Evolutionary conservation across 1,140 invertebrate genomes (phyloP), one percentile per base, ranked within the genome.

Genomic region (Lordiphosa clarofinis): DNA sequence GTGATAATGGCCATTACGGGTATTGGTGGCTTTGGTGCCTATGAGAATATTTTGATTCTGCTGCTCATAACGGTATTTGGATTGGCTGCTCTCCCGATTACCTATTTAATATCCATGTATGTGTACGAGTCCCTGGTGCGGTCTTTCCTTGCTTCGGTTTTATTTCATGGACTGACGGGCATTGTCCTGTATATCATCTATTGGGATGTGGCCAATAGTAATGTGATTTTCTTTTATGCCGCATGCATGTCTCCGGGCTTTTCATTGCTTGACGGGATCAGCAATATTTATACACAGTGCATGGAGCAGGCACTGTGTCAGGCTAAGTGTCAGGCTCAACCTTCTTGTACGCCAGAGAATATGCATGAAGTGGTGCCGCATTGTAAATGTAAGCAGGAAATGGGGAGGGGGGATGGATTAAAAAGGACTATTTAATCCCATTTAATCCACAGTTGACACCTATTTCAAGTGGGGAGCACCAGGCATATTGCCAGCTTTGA

Each of bases 161-260:
- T 75, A n/a, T 37, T 87, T 3, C 84, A 87, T n/a, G 24, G 57
- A n/a, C 4, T 67, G 0, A 76, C 72, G 4, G 84, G 84, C 1
- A 19, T 82, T 24, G 78, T 73, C 7, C 46, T 72, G 4, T 88
- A 69, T 24, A 59, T 86, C 10, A 24, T 78, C 12, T 88, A 79
- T 11, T 88, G 76, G 86, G 81, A 87, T 43, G 78, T 87, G 28
- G 67, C 87, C 21, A 71, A 71, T 24, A 81, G 62, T 52, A 86
- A 82, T 56, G 19, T 47, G 1, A 57, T 78, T 8, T 86, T 76
- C 43, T 86, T 65, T 19, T 82, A 81, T 38, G 47, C 67, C 2
- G 72, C 75, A 4, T 68, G 65, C 31, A 33, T 87, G n/a, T 87
- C 57, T 1, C 86, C 86, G 1, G 81, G 79, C 1, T 87, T 87